Evolutionary conservation across 2,113 vertebrate genomes (phyloP).

Genomic region (Petaurus breviceps): DNA sequence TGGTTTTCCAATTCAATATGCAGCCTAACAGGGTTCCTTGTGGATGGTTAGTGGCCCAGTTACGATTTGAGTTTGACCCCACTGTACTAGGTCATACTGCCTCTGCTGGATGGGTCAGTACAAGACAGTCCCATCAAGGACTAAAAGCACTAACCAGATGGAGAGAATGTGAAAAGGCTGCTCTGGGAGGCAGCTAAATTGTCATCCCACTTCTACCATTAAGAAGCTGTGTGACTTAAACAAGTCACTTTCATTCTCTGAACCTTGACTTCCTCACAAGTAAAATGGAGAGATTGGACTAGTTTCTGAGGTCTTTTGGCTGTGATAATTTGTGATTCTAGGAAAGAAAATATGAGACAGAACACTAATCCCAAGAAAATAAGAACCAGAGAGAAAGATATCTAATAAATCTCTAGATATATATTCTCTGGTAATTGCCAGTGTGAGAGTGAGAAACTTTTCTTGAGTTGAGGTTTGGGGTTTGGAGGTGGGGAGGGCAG

Average conservation of each 20-base stretch:
- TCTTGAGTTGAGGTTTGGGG: background rate
- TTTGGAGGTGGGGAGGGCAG: background rate
- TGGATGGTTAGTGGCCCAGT: background rate
- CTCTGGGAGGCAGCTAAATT: background rate
- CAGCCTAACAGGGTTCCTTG: background rate
- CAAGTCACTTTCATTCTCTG: background rate
- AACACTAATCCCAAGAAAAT: background rate
- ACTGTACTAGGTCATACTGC: background rate
- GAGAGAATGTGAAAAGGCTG: background rate
- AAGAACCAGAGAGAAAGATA: background rate
- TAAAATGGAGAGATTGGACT: background rate
- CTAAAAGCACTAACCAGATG: background rate
- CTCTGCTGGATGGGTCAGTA: background rate
- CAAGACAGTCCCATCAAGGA: background rate
- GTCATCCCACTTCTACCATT: background rate
- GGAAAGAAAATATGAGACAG: background rate
- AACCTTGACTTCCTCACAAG: background rate
- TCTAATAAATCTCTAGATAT: background rate
- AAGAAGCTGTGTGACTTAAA: background rate
- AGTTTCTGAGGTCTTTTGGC: background rate
- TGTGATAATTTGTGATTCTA: background rate
- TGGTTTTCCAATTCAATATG: background rate
- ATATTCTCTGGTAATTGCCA: constrained; percentile 49
- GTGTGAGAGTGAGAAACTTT: constrained; percentile 57
- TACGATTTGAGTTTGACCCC: background rate